A percentile compares a stretch with the other conserved stretches of the same genome.
Evolutionary conservation across 1,140 invertebrate species (phyloP).

Genomic region (Drosophila sp.): DNA sequence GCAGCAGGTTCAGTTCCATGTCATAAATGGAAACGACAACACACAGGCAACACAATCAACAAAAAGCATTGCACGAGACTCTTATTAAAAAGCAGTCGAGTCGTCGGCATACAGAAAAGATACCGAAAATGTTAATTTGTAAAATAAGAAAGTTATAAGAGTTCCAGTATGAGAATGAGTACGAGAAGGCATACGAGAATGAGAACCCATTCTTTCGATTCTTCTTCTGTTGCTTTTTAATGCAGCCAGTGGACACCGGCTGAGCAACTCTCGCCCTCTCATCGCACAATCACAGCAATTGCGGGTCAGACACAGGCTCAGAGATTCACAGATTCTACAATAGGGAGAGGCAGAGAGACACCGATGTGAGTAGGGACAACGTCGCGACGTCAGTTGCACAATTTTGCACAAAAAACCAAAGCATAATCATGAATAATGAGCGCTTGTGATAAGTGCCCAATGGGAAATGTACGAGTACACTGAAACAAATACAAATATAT

Average conservation of each 20-base stretch:
- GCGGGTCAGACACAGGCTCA: slow-evolving; percentile 19
- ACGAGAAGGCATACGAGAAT: neutral
- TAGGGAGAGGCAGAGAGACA: slow-evolving; percentile 16
- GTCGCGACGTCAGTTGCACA: slow-evolving; percentile 73
- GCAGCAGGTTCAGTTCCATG: slow-evolving; percentile 50
- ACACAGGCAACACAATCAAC: slow-evolving; percentile 14
- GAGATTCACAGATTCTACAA: slow-evolving; percentile 14
- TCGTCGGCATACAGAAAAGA: slow-evolving; percentile 52
- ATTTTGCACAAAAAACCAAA: slow-evolving; percentile 83
- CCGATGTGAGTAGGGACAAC: slow-evolving; percentile 48
- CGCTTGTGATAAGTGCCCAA: slow-evolving; percentile 73
- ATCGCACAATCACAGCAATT: slow-evolving; percentile 68
- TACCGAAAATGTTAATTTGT: slow-evolving; percentile 72
- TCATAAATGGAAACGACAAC: slow-evolving; percentile 55
- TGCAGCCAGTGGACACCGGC: slow-evolving; percentile 44
- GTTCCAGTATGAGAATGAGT: slow-evolving; percentile 9
- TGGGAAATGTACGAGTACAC: slow-evolving; percentile 59
- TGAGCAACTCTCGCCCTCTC: slow-evolving; percentile 23
- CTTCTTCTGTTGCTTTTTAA: slow-evolving; percentile 17
- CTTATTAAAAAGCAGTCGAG: slow-evolving; percentile 67
- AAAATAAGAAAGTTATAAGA: slow-evolving; percentile 7
- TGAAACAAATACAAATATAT: neutral
- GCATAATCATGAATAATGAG: slow-evolving; percentile 85
- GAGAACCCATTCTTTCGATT: slow-evolving; percentile 3
- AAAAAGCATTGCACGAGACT: slow-evolving; percentile 69